Evolutionary conservation across 2,888 invertebrate species (phyloP).

Genomic region (Zaprionus lineosus): DNA sequence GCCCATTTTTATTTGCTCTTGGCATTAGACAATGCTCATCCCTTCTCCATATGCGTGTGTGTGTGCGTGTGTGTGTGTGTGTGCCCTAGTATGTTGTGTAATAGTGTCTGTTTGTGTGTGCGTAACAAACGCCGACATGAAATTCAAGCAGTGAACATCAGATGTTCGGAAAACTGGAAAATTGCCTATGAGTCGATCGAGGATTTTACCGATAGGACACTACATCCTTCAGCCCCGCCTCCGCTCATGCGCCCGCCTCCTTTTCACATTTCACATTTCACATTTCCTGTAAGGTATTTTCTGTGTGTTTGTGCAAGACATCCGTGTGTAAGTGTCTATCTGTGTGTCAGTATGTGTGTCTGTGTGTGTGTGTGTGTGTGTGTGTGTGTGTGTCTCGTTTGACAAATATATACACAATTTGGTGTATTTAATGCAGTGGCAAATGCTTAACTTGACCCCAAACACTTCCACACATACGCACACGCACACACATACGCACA

Average conservation of each 20-base stretch:
- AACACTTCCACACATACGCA: conserved; percentile 12
- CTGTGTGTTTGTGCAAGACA: conserved; percentile 9
- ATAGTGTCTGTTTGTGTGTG: background rate
- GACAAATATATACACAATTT: conserved; percentile 48
- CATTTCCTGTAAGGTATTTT: background rate
- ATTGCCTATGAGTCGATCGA: no score
- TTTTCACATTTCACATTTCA: background rate
- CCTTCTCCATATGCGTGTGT: background rate
- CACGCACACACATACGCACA: conserved; percentile 1
- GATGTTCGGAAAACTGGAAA: no score
- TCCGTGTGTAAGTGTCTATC: background rate
- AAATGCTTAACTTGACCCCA: conserved; percentile 58
- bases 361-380: background rate
- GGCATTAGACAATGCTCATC: conserved; percentile 55
- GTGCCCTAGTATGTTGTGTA: no score
- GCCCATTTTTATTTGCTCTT: conserved; percentile 63
- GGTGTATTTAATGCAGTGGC: conserved; percentile 73
- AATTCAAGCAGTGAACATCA: no score
- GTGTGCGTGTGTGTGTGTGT: conserved; percentile 9
- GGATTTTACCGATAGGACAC: no score
- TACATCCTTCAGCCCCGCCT: no score
- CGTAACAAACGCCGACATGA: no score
- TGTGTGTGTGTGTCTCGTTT: conserved; percentile 34
- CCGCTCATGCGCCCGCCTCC: no score
- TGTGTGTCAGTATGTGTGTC: conserved; percentile 7